Evolutionary conservation across 2,888 invertebrate genomes (phyloP), one percentile per base, ranked within the genome.

Genomic region (Chrysodeixis includens): DNA sequence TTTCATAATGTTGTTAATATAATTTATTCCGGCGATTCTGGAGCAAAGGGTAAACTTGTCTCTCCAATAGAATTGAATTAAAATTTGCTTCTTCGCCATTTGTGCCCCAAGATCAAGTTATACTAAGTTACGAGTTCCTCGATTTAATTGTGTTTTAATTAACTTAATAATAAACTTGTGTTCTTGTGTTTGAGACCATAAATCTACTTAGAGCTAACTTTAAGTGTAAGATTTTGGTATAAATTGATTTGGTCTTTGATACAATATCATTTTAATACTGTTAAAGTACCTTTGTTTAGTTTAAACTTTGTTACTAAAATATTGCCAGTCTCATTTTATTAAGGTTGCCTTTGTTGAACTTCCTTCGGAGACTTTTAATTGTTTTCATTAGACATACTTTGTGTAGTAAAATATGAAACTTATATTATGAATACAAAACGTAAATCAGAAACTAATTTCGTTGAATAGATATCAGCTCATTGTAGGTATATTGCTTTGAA

Each of bases 11-110:
- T 46, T 52, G 56, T 57, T 71, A 69, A 76, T 64, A 57, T 65
- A 56, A 79, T 77, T 74, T 71, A 71, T 65, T 76, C 55, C 22
- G 35, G 60, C 67, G 57, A 76, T 76, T 69, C 35, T 52, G 18
- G 66, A 69, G 75, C 70, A 77, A 76, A 79, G 66, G 60, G 58
- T 55, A 67, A 69, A 78, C 60, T 79, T 62, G 65, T 57, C 61
- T 46, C 55, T 18, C 32, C 62, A 74, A 71, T 53, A 49, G 44
- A 76, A 80, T 81, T 69, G 55, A 70, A 77, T 79, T 74, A 81
- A 66, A 66, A 71, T 67, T 53, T 54, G 59, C 65, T 56, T 64
- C 55, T 55, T 58, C 35, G n/a, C 52, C 59, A 64, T 63, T 67
- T 72, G 66, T 67, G 49, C 7, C 56, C 18, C 26, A 60, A 26